Evolutionary conservation across 2,113 vertebrate genomes (phyloP).

Genomic region (Ctenomys sociabilis): DNA sequence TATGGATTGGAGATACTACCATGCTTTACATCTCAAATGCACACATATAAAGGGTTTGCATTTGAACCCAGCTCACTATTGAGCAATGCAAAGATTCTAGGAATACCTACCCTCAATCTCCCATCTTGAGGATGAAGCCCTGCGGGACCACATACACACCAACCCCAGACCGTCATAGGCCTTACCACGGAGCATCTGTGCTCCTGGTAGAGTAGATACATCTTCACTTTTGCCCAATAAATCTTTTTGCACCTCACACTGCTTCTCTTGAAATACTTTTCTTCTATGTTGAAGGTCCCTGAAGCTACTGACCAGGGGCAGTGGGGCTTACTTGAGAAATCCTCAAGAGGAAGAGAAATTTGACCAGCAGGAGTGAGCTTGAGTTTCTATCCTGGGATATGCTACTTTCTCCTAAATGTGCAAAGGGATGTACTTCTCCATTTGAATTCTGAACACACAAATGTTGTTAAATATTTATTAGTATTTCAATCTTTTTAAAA

Average conservation of each 20-base stretch:
- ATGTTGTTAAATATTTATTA: neutral
- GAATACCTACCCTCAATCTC: neutral
- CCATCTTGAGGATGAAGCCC: neutral
- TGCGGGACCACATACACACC: neutral
- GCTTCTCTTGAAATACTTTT: neutral
- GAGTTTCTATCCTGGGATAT: neutral
- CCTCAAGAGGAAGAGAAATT: neutral
- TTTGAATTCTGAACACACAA: neutral
- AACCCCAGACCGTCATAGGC: neutral
- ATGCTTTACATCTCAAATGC: neutral
- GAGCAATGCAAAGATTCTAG: neutral
- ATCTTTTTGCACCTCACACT: neutral
- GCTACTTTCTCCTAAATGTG: neutral
- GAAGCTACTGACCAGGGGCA: neutral
- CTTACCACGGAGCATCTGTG: neutral
- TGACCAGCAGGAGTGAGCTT: neutral
- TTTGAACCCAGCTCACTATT: neutral
- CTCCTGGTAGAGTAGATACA: neutral
- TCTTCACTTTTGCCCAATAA: neutral
- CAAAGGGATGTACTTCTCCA: fast-evolving
- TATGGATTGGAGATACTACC: neutral
- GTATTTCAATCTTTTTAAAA: too few relatives aligned
- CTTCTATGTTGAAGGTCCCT: neutral
- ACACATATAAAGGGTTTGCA: neutral
- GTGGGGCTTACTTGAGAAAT: neutral